These are phyloP conservation scores for Drosophila percnosoma DNA, from an alignment of 2,888 invertebrate species.

Conservation along the genomic window DNA sequence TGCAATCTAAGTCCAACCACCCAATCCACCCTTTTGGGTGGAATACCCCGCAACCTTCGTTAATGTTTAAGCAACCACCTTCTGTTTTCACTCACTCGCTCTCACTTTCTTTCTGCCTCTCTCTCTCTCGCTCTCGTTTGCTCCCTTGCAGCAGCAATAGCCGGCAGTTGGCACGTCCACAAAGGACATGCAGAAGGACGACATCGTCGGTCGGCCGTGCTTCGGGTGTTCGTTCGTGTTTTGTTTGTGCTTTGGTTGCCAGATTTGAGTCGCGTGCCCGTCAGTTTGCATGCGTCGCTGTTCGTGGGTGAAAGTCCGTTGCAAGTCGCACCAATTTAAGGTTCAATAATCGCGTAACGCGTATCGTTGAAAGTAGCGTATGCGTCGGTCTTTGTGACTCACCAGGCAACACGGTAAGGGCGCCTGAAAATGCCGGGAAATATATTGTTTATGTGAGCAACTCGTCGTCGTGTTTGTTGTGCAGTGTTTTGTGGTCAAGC, in stretches of 20 bases:
- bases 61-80: constrained; percentile 61
- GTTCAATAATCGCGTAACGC: constrained; percentile 31
- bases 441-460: constrained; percentile 51
- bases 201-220: constrained; percentile 40
- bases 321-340: constrained; percentile 25
- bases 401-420: constrained; percentile 24
- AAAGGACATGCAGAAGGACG: constrained; percentile 38
- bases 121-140: background rate
- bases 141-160: constrained; percentile 9
- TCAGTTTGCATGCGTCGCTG: constrained; percentile 63
- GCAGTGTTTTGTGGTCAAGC: constrained; percentile 49
- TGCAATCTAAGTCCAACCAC: constrained; percentile 47
- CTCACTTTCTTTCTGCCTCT: background rate
- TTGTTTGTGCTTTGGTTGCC: constrained; percentile 61
- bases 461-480: constrained; percentile 28
- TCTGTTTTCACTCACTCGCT: constrained; percentile 31
- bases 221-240: constrained; percentile 57
- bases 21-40: constrained; percentile 54
- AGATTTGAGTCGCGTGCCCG: constrained; percentile 64
- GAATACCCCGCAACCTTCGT: constrained; percentile 25
- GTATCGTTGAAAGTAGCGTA: constrained; percentile 26
- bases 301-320: constrained; percentile 70
- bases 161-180: constrained; percentile 25
- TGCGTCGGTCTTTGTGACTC: constrained; percentile 49
- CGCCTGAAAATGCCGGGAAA: constrained; percentile 55